Evolutionary conservation across 2,113 vertebrate genomes (phyloP).

Genomic region (Pao palembangensis): DNA sequence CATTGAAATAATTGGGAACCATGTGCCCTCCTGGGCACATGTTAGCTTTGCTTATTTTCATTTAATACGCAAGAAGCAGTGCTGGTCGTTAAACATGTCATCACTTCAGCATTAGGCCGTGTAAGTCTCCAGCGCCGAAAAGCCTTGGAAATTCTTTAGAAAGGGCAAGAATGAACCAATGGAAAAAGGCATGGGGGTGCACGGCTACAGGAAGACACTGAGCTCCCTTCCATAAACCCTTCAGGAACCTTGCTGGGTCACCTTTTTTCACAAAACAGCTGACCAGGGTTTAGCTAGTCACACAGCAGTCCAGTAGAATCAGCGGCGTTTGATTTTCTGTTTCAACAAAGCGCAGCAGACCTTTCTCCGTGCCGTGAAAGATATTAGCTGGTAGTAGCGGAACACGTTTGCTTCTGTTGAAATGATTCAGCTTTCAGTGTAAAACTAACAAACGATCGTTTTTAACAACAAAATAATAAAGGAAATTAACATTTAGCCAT

Average conservation of each 20-base stretch:
- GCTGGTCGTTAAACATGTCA: constrained; percentile 61
- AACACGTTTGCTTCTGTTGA: no score
- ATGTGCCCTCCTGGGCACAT: constrained; percentile 38
- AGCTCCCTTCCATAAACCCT: constrained; percentile 19
- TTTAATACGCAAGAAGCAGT: constrained; percentile 48
- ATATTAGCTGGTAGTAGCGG: no score
- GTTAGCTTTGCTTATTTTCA: constrained; percentile 53
- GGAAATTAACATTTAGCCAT: background rate
- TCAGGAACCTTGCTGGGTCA: background rate
- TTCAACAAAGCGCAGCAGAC: background rate
- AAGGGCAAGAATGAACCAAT: constrained; percentile 15
- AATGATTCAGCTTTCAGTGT: no score
- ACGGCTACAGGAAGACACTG: constrained; percentile 24
- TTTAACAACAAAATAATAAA: background rate
- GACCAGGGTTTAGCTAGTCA: no score
- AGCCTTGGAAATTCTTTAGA: constrained; percentile 30
- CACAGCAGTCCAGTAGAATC: no score
- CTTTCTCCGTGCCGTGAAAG: background rate
- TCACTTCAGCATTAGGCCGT: constrained; percentile 32
- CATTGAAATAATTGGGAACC: constrained; percentile 51
- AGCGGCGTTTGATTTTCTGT: background rate
- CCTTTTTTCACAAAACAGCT: background rate
- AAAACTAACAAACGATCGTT: background rate
- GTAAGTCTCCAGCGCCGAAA: constrained; percentile 23
- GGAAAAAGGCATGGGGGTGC: constrained; percentile 4